Percentiles rank a stretch among this genome's conserved stretches.
These are phyloP conservation scores for Tauraco hartlaubi DNA, from an alignment of 2,797 vertebrate species.

Conservation along the genomic window DNA sequence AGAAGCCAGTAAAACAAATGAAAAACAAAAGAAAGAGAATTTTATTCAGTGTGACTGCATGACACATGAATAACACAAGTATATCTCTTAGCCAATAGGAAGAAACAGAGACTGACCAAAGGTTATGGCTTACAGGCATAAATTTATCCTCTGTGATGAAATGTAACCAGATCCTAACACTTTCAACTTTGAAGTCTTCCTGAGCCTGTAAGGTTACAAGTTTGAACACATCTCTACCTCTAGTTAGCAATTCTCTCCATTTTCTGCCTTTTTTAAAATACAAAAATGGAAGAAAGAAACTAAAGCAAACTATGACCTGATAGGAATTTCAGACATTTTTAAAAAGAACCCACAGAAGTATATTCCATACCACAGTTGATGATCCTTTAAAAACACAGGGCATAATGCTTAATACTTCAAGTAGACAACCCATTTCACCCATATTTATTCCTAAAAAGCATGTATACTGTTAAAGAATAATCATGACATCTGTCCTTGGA, in stretches of 20 bases:
- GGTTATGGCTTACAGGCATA: conserved; percentile 69
- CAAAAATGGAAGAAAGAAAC: conserved; percentile 42
- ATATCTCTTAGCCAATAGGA: conserved; percentile 23
- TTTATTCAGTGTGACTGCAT: conserved; percentile 41
- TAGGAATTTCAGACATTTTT: conserved; percentile 21
- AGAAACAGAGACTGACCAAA: conserved; percentile 64
- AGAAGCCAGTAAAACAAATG: conserved; percentile 1
- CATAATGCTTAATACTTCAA: background rate
- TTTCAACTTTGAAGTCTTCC: conserved; percentile 79
- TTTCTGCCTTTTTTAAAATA: background rate
- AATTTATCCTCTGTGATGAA: conserved; percentile 73
- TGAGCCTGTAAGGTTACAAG: conserved; percentile 73
- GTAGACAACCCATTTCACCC: background rate
- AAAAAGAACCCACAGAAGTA: background rate
- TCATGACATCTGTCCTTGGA: background rate
- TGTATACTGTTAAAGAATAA: background rate
- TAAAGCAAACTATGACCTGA: conserved; percentile 19
- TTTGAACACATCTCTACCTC: conserved; percentile 68
- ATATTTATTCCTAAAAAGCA: background rate
- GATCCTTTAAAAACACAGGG: background rate
- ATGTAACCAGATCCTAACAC: conserved; percentile 75
- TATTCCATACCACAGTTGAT: background rate
- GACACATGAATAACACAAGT: conserved; percentile 18
- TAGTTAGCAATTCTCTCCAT: conserved; percentile 32
- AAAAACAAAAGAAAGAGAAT: background rate